These are phyloP conservation scores for Pantherophis vulpinus DNA, from an alignment of 2,797 vertebrate species.

Conservation along the genomic window DNA sequence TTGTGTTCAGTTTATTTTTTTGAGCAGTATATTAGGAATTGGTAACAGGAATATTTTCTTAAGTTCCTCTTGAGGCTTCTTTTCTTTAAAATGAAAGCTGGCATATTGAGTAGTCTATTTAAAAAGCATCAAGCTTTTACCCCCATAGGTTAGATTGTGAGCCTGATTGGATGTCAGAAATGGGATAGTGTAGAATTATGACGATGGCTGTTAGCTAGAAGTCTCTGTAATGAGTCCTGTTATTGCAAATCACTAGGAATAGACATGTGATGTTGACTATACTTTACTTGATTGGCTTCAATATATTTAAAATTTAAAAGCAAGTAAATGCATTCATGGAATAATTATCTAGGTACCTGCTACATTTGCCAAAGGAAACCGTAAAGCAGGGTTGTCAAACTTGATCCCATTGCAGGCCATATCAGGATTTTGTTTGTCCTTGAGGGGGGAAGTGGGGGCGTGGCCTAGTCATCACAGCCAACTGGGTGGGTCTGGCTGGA, in stretches of 20 bases:
- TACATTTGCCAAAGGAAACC: background rate
- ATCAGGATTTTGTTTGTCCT: no score
- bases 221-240: background rate
- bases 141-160: background rate
- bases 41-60: background rate
- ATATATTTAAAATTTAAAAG: background rate
- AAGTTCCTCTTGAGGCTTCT: background rate
- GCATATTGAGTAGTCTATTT: background rate
- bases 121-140: background rate
- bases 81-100: background rate
- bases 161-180: background rate
- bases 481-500: no score
- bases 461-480: no score
- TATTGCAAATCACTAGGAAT: background rate
- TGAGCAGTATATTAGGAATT: background rate
- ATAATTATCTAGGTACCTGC: background rate
- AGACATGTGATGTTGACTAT: background rate
- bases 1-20: no score
- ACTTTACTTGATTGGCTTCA: background rate
- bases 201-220: background rate
- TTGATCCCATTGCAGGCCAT: no score
- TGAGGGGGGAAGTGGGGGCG: no score
- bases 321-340: background rate
- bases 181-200: background rate
- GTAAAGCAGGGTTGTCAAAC: no score